phyloP scores from a whole-genome alignment of 92 coral and sea anemone genomes.

The Epizoanthus stellaris region DNA sequence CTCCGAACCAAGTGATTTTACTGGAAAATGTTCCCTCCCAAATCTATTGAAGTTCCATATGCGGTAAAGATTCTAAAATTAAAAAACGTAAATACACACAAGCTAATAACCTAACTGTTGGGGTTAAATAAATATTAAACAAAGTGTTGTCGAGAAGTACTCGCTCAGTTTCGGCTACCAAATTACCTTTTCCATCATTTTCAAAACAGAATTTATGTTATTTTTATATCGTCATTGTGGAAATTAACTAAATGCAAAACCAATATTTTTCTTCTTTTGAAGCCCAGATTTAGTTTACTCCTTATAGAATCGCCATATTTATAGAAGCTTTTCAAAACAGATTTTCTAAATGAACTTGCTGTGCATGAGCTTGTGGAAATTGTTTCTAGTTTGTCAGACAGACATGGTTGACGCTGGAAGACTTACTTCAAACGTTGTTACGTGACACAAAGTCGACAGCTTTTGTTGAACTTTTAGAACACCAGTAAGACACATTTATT shows the following conservation, averaged over 20 bases:
- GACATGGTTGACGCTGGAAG: background rate
- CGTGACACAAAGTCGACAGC: conserved; percentile 31
- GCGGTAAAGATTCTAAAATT: background rate
- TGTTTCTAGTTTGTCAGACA: conserved; percentile 8
- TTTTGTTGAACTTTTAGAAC: conserved; percentile 13
- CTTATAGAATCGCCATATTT: background rate
- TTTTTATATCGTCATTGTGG: conserved; percentile 19
- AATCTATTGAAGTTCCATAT: conserved; percentile 10
- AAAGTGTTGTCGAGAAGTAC: conserved; percentile 17
- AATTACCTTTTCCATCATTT: conserved; percentile 25
- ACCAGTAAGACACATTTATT: background rate
- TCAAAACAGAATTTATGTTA: conserved; percentile 10
- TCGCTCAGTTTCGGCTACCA: conserved; percentile 6
- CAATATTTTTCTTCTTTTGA: conserved; percentile 21
- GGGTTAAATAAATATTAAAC: conserved; percentile 1
- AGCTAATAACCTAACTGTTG: background rate
- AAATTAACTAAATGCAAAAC: conserved; percentile 24
- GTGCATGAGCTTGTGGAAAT: background rate
- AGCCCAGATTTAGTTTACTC: background rate
- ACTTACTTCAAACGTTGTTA: background rate
- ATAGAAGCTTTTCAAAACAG: conserved; percentile 1
- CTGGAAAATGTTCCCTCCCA: conserved; percentile 34
- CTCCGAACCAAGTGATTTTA: conserved; percentile 11
- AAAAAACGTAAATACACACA: background rate
- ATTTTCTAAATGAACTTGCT: background rate